A percentile compares a stretch with the other conserved stretches of the same genome.
These are phyloP conservation scores for Eulemur macaco DNA, from an alignment of 2,113 vertebrate species.

Conservation along the genomic window DNA sequence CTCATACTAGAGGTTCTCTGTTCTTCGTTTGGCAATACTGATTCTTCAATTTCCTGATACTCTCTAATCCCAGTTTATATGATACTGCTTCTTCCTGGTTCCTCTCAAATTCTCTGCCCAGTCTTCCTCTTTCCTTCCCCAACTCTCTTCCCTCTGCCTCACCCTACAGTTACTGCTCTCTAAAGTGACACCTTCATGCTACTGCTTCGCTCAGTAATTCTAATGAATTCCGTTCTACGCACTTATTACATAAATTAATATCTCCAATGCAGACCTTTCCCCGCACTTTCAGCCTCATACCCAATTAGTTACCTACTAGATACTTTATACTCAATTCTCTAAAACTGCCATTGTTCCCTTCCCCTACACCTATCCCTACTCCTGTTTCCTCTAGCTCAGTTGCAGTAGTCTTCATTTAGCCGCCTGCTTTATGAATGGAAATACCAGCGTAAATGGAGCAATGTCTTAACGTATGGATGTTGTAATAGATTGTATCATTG, in stretches of 20 bases:
- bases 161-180: neutral
- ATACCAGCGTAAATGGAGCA: neutral
- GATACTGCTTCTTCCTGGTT: neutral
- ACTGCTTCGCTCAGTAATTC: neutral
- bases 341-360: constrained; percentile 12
- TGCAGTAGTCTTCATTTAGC: neutral
- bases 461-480: neutral
- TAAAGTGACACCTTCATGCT: neutral
- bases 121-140: neutral
- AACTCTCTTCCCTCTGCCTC: neutral
- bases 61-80: neutral
- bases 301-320: neutral
- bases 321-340: neutral
- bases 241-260: neutral
- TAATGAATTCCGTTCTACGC: neutral
- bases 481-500: neutral
- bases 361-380: neutral
- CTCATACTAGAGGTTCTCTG: neutral
- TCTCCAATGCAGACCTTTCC: neutral
- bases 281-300: neutral
- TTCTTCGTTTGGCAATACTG: neutral
- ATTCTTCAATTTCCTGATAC: neutral
- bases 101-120: neutral
- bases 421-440: neutral
- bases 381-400: neutral